Evolutionary conservation across 2,888 invertebrate genomes (phyloP).

Genomic region (Xiphydria camelus): DNA sequence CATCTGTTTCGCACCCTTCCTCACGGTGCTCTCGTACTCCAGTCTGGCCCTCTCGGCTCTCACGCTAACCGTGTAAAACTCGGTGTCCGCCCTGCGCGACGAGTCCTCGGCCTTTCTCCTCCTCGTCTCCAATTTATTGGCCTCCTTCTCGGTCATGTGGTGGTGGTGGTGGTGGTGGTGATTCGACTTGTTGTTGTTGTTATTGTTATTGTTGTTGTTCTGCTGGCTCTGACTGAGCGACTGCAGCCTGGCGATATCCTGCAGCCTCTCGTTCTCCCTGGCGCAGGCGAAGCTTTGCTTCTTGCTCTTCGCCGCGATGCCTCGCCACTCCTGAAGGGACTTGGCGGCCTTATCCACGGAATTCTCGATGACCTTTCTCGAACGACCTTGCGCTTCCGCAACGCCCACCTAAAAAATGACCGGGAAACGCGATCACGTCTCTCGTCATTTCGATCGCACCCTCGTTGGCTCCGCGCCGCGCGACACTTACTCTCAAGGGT

Average conservation of each 20-base stretch:
- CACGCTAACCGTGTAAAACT: conserved; percentile 90
- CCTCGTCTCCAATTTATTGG: conserved; percentile 81
- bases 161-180: conserved; percentile 48
- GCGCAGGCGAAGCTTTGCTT: conserved; percentile 86
- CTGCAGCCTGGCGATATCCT: conserved; percentile 67
- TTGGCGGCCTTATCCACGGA: conserved; percentile 84
- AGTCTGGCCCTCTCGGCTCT: conserved; percentile 87
- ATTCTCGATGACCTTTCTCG: conserved; percentile 63
- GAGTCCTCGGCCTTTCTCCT: conserved; percentile 88
- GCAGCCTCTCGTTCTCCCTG: conserved; percentile 88
- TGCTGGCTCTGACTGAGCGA: conserved; percentile 65
- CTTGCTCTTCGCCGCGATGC: conserved; percentile 86
- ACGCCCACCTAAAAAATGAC: conserved; percentile 64
- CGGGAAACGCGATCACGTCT: neutral
- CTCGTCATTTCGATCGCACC: neutral
- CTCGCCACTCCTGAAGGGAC: conserved; percentile 80
- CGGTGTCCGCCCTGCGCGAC: conserved; percentile 88
- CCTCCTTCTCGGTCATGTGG: conserved; percentile 65
- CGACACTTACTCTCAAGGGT: conserved; percentile 72
- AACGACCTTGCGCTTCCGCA: conserved; percentile 64
- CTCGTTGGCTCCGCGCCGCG: neutral
- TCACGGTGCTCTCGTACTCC: conserved; percentile 90
- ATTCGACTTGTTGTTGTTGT: conserved; percentile 57
- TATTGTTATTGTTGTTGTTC: conserved; percentile 59
- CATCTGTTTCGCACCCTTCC: conserved; percentile 83